Evolutionary conservation across 1,140 invertebrate species (phyloP).

Genomic region (Calosoma granatense): DNA sequence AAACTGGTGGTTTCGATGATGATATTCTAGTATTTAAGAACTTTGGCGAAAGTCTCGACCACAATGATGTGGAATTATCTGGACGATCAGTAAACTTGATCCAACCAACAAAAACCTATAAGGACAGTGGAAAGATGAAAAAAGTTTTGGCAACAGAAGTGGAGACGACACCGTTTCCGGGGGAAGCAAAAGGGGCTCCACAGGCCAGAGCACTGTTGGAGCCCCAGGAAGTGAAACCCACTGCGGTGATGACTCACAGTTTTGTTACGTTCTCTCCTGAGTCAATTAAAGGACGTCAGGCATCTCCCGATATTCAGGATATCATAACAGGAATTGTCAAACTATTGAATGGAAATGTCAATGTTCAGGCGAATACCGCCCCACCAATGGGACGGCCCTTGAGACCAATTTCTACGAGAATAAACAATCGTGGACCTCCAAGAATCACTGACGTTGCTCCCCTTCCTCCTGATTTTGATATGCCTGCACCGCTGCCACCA

Average conservation of each 20-base stretch:
- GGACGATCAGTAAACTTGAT: slow-evolving; percentile 24
- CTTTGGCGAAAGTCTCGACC: slow-evolving; percentile 27
- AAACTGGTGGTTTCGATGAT: slow-evolving; percentile 34
- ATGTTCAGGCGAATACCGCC: slow-evolving; percentile 60
- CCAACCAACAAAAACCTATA: slow-evolving; percentile 27
- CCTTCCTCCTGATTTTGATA: slow-evolving; percentile 57
- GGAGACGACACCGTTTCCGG: slow-evolving; percentile 35
- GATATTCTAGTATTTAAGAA: slow-evolving; percentile 31
- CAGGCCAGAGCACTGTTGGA: slow-evolving; percentile 48
- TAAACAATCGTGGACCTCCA: slow-evolving; percentile 82
- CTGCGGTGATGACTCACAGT: slow-evolving; percentile 30
- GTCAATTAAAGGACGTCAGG: slow-evolving; percentile 39
- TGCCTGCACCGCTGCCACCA: slow-evolving; percentile 39
- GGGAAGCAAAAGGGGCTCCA: slow-evolving; percentile 62
- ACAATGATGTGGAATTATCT: slow-evolving; percentile 30
- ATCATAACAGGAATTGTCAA: slow-evolving; percentile 86
- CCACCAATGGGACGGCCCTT: slow-evolving; percentile 40
- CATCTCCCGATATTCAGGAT: slow-evolving; percentile 77
- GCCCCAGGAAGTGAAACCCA: slow-evolving; percentile 46
- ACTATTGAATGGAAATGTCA: slow-evolving; percentile 77
- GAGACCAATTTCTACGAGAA: slow-evolving; percentile 53
- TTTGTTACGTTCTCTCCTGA: slow-evolving; percentile 30
- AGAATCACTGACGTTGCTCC: slow-evolving; percentile 63
- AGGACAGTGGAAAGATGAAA: slow-evolving; percentile 9
- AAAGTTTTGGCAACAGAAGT: slow-evolving; percentile 11